Evolutionary conservation across 2,888 invertebrate genomes (phyloP), one percentile per base, ranked within the genome.

Genomic region (Pammene fasciana): DNA sequence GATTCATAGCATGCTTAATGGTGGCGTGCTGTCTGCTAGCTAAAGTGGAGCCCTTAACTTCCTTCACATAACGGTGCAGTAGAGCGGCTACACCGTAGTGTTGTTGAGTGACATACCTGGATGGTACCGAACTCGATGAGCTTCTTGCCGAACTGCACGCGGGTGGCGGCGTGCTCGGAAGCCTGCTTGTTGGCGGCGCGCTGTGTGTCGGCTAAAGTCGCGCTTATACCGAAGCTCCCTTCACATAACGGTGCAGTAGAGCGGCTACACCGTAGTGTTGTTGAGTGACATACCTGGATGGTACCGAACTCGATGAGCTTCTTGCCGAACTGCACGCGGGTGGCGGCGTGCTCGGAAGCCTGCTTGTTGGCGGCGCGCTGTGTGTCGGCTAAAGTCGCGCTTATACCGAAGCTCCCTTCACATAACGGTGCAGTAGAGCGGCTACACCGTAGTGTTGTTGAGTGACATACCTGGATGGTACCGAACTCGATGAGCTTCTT

Each of bases 171-270:
- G 91, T 98, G 98, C 73, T 98, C 98, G 13, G 97, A 95, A 0
- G 99, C 97, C 87, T 96, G 96, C 80, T 95, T 94, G 54, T 98
- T 96, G 75, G 97, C 97, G 55, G 95, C 92, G 77, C 95, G 95
- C 97, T 98, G 98, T 10, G 98, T 98, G 72, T 99, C 99, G 13
- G 97, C 94, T 74, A 99, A 93, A 94, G n/a, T n/a, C n/a, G n/a
- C n/a, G n/a, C n/a, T n/a, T n/a, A n/a, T n/a, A n/a, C n/a, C n/a
- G n/a, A n/a, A n/a, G n/a, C n/a, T n/a, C 0, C 46, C 46, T 4
- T 18, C 0, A 10, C 10, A 16, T 48, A 48, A 48, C 2, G 16
- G 48, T 16, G 8, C 16, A 6, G 48, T 16, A 48, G 48, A 48
- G 9, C 48, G 7, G 48, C 16, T 48, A 9, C 16, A 48, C 48